phyloP scores from a whole-genome alignment of 2,797 vertebrate species.

The Protosalanx chinensis region DNA sequence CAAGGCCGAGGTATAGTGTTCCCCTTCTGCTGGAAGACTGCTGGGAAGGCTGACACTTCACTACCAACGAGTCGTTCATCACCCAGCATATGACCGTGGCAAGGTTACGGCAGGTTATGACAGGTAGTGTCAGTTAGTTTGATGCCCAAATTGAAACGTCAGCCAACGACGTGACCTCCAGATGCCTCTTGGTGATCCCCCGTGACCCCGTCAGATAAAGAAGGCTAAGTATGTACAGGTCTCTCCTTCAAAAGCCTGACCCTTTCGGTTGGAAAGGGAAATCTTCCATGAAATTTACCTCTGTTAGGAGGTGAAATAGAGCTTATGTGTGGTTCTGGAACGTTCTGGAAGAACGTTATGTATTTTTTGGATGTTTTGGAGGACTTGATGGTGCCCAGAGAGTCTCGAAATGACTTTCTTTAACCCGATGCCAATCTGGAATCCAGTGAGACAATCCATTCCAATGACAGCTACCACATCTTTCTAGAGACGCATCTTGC shows the following conservation, averaged over 20 bases:
- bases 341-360: neutral
- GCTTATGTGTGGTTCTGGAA: neutral
- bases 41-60: slow-evolving; percentile 73
- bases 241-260: neutral
- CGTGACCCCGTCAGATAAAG: neutral
- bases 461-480: neutral
- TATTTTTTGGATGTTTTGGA: neutral
- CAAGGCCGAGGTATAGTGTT: slow-evolving; percentile 60
- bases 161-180: neutral
- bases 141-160: neutral
- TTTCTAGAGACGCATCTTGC: neutral
- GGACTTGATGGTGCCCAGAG: neutral
- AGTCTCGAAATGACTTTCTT: neutral
- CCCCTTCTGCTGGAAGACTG: slow-evolving; percentile 72
- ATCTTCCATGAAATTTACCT: neutral
- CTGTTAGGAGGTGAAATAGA: neutral
- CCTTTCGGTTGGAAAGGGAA: neutral
- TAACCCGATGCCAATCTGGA: neutral
- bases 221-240: neutral
- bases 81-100: slow-evolving; percentile 67
- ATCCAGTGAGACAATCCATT: neutral
- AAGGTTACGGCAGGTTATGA: slow-evolving; percentile 45
- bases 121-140: neutral
- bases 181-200: neutral
- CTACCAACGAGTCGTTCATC: slow-evolving; percentile 71